A percentile compares a stretch with the other conserved stretches of the same genome.
These are phyloP conservation scores for Apostichopus leukothele DNA, from an alignment of 53 echinoderm and acorn worm species.

Conservation along the genomic window DNA sequence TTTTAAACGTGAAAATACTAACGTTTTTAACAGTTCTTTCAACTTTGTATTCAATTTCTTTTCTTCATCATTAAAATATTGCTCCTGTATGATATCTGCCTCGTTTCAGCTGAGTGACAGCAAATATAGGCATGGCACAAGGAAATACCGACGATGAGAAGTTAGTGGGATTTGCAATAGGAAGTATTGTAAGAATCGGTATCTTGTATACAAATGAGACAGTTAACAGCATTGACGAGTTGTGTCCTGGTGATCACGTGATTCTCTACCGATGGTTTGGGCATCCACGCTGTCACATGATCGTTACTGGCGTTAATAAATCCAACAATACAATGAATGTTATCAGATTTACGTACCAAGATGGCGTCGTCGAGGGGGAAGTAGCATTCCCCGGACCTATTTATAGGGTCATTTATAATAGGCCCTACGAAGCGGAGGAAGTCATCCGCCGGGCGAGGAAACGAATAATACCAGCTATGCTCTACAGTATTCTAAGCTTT, in stretches of 20 bases:
- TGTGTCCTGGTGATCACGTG: conserved; percentile 39
- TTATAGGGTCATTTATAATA: neutral
- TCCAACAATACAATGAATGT: conserved; percentile 33
- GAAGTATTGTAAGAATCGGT: neutral
- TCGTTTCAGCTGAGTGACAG: too few species aligned
- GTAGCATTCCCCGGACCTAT: conserved; percentile 14
- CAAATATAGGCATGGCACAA: too few species aligned
- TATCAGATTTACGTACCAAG: conserved; percentile 41
- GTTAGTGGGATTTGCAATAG: neutral
- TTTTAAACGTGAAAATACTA: too few species aligned
- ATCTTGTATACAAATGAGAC: neutral
- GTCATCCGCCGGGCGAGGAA: neutral
- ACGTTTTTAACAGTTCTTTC: too few species aligned
- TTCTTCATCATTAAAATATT: too few species aligned
- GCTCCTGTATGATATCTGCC: too few species aligned
- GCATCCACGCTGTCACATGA: conserved; percentile 62
- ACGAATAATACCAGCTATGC: neutral
- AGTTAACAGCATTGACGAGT: neutral
- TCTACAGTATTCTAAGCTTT: neutral
- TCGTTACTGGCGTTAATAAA: conserved; percentile 4
- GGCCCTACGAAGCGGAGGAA: neutral
- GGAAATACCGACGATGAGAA: neutral
- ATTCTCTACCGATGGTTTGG: conserved; percentile 34
- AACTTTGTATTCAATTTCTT: too few species aligned
- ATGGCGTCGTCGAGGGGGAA: conserved; percentile 52